phyloP scores from a whole-genome alignment of 2,888 invertebrate species.

The Epinotia demarniana region DNA sequence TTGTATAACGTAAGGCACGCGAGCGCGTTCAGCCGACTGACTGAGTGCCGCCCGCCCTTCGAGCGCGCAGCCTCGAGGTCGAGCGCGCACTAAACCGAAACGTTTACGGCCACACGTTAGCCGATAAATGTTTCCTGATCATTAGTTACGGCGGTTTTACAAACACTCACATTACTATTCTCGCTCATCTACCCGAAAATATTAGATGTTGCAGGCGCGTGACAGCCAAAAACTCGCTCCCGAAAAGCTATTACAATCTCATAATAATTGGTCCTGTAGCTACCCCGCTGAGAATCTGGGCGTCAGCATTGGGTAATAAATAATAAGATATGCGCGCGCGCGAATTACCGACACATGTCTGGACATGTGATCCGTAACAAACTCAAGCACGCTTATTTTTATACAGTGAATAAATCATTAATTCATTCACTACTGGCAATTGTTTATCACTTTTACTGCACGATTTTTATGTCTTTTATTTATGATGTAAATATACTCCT shows the following conservation, averaged over 20 bases:
- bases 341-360: conserved; percentile 12
- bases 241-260: neutral
- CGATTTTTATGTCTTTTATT: neutral
- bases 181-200: neutral
- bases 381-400: too few relatives aligned
- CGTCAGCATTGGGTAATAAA: conserved; percentile 13
- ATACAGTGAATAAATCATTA: too few relatives aligned
- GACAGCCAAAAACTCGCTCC: neutral
- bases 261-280: neutral
- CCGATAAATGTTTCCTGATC: conserved; percentile 26
- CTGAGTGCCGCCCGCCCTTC: conserved; percentile 69
- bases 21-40: conserved; percentile 47
- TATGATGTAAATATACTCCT: neutral
- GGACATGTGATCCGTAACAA: neutral
- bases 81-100: conserved; percentile 56
- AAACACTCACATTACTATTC: neutral
- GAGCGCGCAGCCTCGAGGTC: conserved; percentile 64
- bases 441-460: neutral
- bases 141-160: conserved; percentile 17
- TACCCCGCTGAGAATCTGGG: conserved; percentile 17
- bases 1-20: conserved; percentile 41
- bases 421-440: neutral
- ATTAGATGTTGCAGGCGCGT: neutral
- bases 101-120: conserved; percentile 43
- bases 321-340: neutral